Conservation (phyloP, 2,888 invertebrate genomes). For the Papilio demoleus region DNA sequence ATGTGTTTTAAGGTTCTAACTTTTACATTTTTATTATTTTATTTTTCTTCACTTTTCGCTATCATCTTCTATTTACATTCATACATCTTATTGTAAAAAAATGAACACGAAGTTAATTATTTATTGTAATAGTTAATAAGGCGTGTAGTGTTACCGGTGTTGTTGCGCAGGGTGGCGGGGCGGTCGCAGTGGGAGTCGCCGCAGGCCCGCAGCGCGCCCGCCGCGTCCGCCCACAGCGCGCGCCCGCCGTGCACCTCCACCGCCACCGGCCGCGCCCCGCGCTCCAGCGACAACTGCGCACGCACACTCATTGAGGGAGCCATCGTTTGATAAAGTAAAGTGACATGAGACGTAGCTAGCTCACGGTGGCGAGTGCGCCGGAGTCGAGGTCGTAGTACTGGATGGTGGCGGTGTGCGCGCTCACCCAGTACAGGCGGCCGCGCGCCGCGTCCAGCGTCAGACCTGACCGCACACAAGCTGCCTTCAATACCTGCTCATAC, state of each 20-base stretch:
- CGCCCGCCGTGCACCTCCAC: conserved; percentile 86
- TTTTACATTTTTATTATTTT: too few species aligned
- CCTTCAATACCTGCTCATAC: neutral
- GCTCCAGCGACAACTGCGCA: conserved; percentile 58
- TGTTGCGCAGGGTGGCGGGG: conserved; percentile 77
- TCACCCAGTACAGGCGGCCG: conserved; percentile 88
- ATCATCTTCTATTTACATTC: too few species aligned
- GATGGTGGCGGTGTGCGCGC: conserved; percentile 72
- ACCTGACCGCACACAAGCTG: conserved; percentile 64
- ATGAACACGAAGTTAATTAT: too few species aligned
- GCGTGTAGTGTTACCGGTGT: too few species aligned
- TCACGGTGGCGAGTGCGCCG: conserved; percentile 53
- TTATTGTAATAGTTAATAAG: too few species aligned
- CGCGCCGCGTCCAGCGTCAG: conserved; percentile 84
- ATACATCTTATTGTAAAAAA: too few species aligned
- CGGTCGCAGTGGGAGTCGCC: conserved; percentile 79
- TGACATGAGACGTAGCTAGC: neutral
- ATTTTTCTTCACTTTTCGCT: too few species aligned
- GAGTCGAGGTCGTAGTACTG: conserved; percentile 84
- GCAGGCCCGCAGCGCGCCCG: conserved; percentile 81
- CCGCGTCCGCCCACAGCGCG: conserved; percentile 88
- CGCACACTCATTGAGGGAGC: too few species aligned
- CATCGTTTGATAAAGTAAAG: too few species aligned
- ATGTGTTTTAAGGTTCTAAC: too few species aligned
- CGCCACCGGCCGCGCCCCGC: conserved; percentile 82